Evolutionary conservation across 2,113 vertebrate genomes (phyloP).

Genomic region (Rhinolophus ferrumequinum): DNA sequence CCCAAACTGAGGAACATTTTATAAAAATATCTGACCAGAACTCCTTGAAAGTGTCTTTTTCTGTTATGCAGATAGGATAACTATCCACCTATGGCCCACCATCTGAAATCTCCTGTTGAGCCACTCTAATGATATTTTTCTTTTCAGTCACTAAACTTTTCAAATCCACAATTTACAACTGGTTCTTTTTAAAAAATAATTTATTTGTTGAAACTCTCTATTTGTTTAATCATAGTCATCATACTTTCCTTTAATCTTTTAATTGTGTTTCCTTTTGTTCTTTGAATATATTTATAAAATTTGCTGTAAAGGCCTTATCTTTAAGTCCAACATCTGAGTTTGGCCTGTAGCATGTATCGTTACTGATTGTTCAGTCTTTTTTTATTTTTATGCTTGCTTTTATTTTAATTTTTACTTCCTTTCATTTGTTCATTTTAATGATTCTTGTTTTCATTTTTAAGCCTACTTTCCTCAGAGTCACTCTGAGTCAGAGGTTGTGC

Average conservation of each 20-base stretch:
- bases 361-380: neutral
- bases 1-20: neutral
- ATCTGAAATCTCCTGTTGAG: neutral
- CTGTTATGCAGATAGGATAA: neutral
- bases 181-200: neutral
- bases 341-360: neutral
- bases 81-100: neutral
- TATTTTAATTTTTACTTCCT: neutral
- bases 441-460: neutral
- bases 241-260: neutral
- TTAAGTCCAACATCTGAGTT: neutral
- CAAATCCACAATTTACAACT: neutral
- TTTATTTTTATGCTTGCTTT: neutral
- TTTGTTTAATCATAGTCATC: neutral
- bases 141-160: neutral
- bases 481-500: neutral
- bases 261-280: neutral
- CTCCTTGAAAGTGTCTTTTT: neutral
- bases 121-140: neutral
- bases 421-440: neutral
- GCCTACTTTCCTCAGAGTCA: neutral
- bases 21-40: neutral
- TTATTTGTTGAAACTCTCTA: neutral
- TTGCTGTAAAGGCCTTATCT: neutral
- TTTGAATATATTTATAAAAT: neutral